These are phyloP conservation scores for Andrena flavipes DNA, from an alignment of 2,888 invertebrate species.

Conservation along the genomic window DNA sequence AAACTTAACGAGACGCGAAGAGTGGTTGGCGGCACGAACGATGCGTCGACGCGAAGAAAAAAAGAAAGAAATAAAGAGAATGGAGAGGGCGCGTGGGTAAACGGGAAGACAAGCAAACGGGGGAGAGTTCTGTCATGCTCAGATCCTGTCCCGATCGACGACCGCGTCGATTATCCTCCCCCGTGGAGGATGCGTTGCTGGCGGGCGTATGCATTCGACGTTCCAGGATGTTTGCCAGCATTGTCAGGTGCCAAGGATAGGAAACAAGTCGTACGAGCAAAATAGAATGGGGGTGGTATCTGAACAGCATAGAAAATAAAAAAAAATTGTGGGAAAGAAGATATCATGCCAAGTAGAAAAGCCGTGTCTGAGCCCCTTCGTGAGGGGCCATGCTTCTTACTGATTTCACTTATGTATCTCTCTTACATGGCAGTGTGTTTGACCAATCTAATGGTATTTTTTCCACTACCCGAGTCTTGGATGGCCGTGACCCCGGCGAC, in stretches of 20 bases:
- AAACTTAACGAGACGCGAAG: slow-evolving; percentile 40
- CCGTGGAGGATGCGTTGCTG: slow-evolving; percentile 9
- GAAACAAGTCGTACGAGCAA: neutral
- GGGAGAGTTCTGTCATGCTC: slow-evolving; percentile 57
- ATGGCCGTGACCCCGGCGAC: slow-evolving; percentile 84
- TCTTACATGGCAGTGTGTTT: slow-evolving; percentile 85
- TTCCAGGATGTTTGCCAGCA: slow-evolving; percentile 23
- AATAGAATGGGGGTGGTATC: neutral
- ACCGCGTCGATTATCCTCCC: slow-evolving; percentile 17
- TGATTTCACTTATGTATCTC: slow-evolving; percentile 71
- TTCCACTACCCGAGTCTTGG: slow-evolving; percentile 84
- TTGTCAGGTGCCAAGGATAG: neutral
- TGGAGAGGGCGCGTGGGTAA: slow-evolving; percentile 5
- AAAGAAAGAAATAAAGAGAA: neutral
- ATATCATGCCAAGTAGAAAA: slow-evolving; percentile 81
- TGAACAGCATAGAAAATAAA: slow-evolving; percentile 16
- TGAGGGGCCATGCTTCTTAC: slow-evolving; percentile 78
- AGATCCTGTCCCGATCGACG: slow-evolving; percentile 36
- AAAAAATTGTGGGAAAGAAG: slow-evolving; percentile 45
- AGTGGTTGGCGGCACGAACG: slow-evolving; percentile 79
- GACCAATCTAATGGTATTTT: slow-evolving; percentile 85
- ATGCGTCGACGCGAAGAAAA: slow-evolving; percentile 49
- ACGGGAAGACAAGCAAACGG: slow-evolving; percentile 20
- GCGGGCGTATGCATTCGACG: neutral
- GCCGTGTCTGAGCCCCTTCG: slow-evolving; percentile 78